phyloP scores from a whole-genome alignment of 2,888 invertebrate genomes.

The Tenthredo distinguenda region DNA sequence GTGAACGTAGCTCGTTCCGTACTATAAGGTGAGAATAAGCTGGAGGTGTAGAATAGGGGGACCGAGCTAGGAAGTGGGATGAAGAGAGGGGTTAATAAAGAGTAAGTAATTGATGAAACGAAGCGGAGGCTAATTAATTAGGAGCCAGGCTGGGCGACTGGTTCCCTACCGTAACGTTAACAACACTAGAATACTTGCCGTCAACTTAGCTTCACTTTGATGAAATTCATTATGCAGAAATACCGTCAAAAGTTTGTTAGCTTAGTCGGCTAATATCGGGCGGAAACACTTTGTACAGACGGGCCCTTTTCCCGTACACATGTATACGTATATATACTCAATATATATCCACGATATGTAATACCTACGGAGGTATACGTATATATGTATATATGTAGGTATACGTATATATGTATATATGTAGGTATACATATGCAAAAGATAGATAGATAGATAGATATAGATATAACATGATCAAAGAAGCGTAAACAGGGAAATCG shows the following conservation, averaged over 20 bases:
- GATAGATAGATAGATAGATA: not conserved
- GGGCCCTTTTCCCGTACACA: not conserved
- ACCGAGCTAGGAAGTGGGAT: not conserved
- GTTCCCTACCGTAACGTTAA: conserved; percentile 39
- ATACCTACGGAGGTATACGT: not conserved
- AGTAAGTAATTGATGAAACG: conserved; percentile 51
- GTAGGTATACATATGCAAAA: no score
- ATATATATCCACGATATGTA: not conserved
- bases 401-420: not conserved
- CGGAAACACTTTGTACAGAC: conserved; percentile 22
- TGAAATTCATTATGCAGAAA: conserved; percentile 52
- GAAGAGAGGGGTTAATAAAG: conserved; percentile 42
- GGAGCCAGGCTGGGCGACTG: conserved; percentile 39
- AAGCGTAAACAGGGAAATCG: not conserved
- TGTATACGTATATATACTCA: not conserved
- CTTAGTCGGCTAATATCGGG: conserved; percentile 44
- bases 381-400: not conserved
- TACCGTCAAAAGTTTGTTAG: conserved; percentile 49
- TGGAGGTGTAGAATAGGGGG: not conserved
- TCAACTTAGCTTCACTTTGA: conserved; percentile 50
- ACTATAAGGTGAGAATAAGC: conserved; percentile 3
- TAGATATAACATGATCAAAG: not conserved
- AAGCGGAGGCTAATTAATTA: conserved; percentile 51
- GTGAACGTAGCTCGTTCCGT: not conserved
- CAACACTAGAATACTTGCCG: conserved; percentile 48